A percentile compares a stretch with the other conserved stretches of the same genome.
Evolutionary conservation across 2,888 invertebrate genomes (phyloP).

Genomic region (Nomada lathburiana): DNA sequence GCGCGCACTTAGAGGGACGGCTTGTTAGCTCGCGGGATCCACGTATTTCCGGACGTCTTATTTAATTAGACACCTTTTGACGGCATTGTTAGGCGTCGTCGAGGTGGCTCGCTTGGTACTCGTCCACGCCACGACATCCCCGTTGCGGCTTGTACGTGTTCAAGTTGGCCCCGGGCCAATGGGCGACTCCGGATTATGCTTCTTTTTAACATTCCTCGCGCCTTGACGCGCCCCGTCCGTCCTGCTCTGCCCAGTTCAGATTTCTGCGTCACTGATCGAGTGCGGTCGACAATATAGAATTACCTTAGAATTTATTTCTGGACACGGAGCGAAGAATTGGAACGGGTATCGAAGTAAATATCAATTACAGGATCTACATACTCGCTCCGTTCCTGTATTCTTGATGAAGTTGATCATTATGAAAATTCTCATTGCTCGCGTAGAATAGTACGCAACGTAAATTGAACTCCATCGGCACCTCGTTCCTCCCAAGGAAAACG

Average conservation of each 20-base stretch:
- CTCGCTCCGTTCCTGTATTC: too few species aligned
- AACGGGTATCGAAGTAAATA: too few species aligned
- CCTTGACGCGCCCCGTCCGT: neutral
- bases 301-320: neutral
- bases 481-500: neutral
- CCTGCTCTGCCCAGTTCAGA: neutral
- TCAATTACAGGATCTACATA: too few species aligned
- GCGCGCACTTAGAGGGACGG: conserved; percentile 72
- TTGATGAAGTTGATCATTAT: neutral
- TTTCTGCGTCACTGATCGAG: neutral
- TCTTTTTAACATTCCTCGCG: conserved; percentile 5
- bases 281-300: neutral
- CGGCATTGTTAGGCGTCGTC: conserved; percentile 81
- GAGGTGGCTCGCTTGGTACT: conserved; percentile 70
- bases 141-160: conserved; percentile 74
- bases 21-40: conserved; percentile 78
- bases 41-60: conserved; percentile 80
- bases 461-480: neutral
- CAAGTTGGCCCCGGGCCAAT: conserved; percentile 78
- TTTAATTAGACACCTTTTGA: conserved; percentile 83
- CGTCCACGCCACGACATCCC: conserved; percentile 58
- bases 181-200: conserved; percentile 69
- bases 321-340: too few species aligned
- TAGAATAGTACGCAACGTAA: neutral
- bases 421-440: too few species aligned